Conservation (phyloP, 2,888 invertebrate species). For the Hololepta plana region DNA sequence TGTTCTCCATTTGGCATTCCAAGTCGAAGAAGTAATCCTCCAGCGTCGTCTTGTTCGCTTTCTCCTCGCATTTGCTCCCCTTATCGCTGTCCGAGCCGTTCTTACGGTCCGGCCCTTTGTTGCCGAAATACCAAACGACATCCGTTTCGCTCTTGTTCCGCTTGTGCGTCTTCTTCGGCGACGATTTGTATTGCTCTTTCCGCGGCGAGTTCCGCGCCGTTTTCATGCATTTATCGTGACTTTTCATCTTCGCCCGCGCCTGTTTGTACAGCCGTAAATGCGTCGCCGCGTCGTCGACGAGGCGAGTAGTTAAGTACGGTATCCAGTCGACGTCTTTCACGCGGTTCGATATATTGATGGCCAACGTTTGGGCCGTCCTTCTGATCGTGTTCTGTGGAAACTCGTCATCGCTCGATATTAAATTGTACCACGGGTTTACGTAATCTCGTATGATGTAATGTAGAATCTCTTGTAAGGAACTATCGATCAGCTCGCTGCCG, state of each 20-base stretch:
- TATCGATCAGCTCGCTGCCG: conserved; percentile 72
- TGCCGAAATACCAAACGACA: conserved; percentile 39
- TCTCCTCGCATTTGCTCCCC: conserved; percentile 24
- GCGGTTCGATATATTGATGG: conserved; percentile 51
- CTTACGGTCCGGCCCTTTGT: conserved; percentile 7
- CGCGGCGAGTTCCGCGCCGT: conserved; percentile 20
- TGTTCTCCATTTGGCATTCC: conserved; percentile 74
- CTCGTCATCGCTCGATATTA: conserved; percentile 52
- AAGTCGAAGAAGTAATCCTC: conserved; percentile 76
- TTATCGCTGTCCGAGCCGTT: neutral
- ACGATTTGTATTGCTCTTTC: conserved; percentile 17
- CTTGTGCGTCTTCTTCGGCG: conserved; percentile 33
- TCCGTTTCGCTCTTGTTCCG: conserved; percentile 60
- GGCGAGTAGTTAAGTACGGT: conserved; percentile 64
- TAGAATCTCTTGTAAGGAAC: conserved; percentile 70
- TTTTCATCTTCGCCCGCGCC: conserved; percentile 36
- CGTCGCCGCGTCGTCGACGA: conserved; percentile 81
- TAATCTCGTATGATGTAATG: conserved; percentile 67
- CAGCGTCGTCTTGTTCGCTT: conserved; percentile 26
- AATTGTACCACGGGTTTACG: conserved; percentile 55
- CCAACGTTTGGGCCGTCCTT: conserved; percentile 49
- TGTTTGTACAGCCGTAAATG: conserved; percentile 76
- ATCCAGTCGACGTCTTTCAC: conserved; percentile 83
- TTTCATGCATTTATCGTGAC: conserved; percentile 17
- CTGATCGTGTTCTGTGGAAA: conserved; percentile 48